Evolutionary conservation across 2,888 invertebrate genomes (phyloP).

Genomic region (Embidobia sp.): DNA sequence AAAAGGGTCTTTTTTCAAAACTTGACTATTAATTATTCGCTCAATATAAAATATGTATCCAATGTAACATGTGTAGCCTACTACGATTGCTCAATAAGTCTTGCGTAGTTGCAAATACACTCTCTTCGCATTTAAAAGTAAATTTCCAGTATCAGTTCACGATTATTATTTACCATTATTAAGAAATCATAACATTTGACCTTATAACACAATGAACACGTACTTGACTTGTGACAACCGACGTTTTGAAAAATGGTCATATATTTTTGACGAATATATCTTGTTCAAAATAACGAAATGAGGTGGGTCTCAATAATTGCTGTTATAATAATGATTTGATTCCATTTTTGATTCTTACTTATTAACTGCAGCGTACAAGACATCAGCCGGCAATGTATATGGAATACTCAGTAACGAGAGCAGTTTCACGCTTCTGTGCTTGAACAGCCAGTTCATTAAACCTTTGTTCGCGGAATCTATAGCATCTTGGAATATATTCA

Average conservation of each 20-base stretch:
- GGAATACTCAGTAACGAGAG: slow-evolving; percentile 92
- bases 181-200: slow-evolving; percentile 61
- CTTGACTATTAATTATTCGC: too few species aligned
- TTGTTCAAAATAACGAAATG: too few species aligned
- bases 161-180: slow-evolving; percentile 62
- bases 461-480: slow-evolving; percentile 96
- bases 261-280: neutral
- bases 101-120: slow-evolving; percentile 54
- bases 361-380: slow-evolving; percentile 91
- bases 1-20: too few species aligned
- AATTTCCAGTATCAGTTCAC: slow-evolving; percentile 59
- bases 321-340: too few species aligned
- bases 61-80: slow-evolving; percentile 26
- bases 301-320: too few species aligned
- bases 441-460: slow-evolving; percentile 94
- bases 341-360: slow-evolving; percentile 87
- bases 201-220: slow-evolving; percentile 47
- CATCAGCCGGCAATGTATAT: slow-evolving; percentile 93
- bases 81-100: slow-evolving; percentile 47
- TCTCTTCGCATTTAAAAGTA: slow-evolving; percentile 50
- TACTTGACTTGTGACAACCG: slow-evolving; percentile 51
- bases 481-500: too few species aligned
- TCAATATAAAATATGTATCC: slow-evolving; percentile 8
- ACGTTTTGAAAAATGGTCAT: too few species aligned
- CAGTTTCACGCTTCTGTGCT: slow-evolving; percentile 90